A percentile compares a stretch with the other conserved stretches of the same genome.
Evolutionary conservation across 1,140 invertebrate species (phyloP).

Genomic region (Thalassaphorura encarpata): DNA sequence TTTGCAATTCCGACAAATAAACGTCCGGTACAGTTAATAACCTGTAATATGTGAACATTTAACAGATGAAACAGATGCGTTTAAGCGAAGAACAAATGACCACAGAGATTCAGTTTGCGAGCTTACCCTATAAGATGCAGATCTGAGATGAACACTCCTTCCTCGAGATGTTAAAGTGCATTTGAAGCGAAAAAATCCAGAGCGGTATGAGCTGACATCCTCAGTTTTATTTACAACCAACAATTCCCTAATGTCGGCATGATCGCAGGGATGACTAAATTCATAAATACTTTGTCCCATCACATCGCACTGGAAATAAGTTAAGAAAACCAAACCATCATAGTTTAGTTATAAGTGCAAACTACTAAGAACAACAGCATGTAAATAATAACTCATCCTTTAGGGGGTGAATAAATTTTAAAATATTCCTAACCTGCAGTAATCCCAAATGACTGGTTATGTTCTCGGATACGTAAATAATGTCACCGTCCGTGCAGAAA

Average conservation of each 20-base stretch:
- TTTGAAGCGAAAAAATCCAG: background rate
- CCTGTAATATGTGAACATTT: constrained; percentile 47
- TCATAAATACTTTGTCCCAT: background rate
- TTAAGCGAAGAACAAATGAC: background rate
- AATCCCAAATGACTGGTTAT: background rate
- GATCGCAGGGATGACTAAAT: background rate
- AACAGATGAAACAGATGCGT: background rate
- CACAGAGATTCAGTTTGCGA: background rate
- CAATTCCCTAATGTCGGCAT: background rate
- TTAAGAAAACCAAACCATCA: no score
- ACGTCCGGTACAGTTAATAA: constrained; percentile 78
- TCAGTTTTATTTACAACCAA: no score
- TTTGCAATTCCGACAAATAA: constrained; percentile 10
- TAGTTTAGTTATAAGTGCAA: no score
- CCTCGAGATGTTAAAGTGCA: constrained; percentile 67
- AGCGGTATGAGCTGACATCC: background rate
- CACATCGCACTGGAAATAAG: background rate
- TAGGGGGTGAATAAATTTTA: no score
- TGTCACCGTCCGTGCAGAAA: background rate
- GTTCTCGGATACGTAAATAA: background rate
- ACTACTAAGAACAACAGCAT: no score
- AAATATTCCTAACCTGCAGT: no score
- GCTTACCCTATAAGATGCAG: constrained; percentile 80
- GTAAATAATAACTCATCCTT: no score
- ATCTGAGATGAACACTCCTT: constrained; percentile 81